Evolutionary conservation across 2,113 vertebrate genomes (phyloP).

Genomic region (Prinia subflava): DNA sequence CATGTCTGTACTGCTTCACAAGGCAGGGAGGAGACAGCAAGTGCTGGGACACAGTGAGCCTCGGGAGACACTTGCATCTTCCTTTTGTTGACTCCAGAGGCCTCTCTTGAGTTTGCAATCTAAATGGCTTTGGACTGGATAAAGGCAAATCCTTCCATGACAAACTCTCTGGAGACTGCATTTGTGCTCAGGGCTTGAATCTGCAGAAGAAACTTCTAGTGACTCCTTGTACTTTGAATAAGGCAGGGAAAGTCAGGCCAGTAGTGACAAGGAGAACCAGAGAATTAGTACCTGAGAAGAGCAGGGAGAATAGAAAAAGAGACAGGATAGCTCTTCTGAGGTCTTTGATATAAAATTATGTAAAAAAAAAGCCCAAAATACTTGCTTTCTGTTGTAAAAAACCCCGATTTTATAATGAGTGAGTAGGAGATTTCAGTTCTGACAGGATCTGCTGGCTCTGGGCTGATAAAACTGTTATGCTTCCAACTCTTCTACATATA

Average conservation of each 20-base stretch:
- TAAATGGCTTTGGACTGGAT: not conserved
- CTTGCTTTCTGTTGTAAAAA: not conserved
- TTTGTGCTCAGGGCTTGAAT: not conserved
- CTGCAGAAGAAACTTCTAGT: not conserved
- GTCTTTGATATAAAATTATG: not conserved
- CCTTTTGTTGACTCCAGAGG: not conserved
- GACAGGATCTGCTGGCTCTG: not conserved
- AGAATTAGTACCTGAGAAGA: not conserved
- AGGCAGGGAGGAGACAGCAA: not conserved
- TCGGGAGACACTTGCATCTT: accelerated
- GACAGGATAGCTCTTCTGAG: accelerated
- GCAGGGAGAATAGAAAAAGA: not conserved
- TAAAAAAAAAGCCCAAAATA: not conserved
- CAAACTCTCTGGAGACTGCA: not conserved
- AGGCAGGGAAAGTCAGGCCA: not conserved
- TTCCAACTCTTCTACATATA: not conserved
- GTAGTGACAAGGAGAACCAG: not conserved
- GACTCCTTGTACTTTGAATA: not conserved
- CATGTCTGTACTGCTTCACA: not conserved
- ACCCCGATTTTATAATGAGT: not conserved
- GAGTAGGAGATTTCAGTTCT: not conserved
- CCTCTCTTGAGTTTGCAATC: not conserved
- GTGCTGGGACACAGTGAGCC: not conserved
- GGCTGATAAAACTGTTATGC: not conserved
- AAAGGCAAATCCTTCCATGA: not conserved